These are phyloP conservation scores for Halcyon badia DNA, from an alignment of 2,797 vertebrate genomes.

Conservation along the genomic window DNA sequence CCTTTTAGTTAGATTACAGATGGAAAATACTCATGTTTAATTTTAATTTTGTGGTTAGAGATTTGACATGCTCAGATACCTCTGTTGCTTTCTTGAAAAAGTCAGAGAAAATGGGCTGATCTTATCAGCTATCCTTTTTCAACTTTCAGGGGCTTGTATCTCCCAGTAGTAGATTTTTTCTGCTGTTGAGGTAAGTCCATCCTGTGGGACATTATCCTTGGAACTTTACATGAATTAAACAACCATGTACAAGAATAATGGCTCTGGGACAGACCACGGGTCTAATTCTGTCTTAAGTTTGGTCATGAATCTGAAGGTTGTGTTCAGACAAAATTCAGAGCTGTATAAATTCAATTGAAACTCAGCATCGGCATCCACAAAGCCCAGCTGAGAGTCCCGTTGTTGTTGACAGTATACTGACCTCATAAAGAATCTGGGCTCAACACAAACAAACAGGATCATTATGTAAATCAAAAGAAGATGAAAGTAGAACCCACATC, in stretches of 20 bases:
- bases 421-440: slow-evolving; percentile 27
- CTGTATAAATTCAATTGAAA: background rate
- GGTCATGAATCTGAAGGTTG: slow-evolving; percentile 41
- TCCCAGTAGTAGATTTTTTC: background rate
- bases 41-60: background rate
- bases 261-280: background rate
- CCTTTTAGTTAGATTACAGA: background rate
- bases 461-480: slow-evolving; percentile 68
- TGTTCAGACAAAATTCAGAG: slow-evolving; percentile 44
- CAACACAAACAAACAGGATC: slow-evolving; percentile 36
- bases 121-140: background rate
- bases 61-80: background rate
- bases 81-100: background rate
- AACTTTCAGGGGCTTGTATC: background rate
- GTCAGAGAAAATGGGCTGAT: background rate
- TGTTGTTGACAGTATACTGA: slow-evolving; percentile 64
- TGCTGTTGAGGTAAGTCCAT: background rate
- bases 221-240: background rate
- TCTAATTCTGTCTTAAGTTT: slow-evolving; percentile 19
- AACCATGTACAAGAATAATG: background rate
- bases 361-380: slow-evolving; percentile 1
- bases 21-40: background rate
- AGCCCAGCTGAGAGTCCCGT: slow-evolving; percentile 18
- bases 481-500: slow-evolving; percentile 58
- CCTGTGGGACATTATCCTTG: background rate